These are phyloP conservation scores for Oreochromis tanganicae DNA, from an alignment of 2,113 vertebrate species.

Conservation along the genomic window DNA sequence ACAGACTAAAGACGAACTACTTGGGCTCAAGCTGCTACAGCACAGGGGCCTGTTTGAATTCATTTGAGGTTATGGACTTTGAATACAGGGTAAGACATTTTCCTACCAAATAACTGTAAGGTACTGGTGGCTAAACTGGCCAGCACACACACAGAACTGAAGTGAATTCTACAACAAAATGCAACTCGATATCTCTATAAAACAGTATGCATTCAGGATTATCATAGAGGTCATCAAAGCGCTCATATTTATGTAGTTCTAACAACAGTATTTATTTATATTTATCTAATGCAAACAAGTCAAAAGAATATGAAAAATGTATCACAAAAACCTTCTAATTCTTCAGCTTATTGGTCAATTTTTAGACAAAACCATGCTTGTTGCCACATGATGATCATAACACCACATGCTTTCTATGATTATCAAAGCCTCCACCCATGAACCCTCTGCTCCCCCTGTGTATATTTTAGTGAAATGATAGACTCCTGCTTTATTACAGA, in stretches of 20 bases:
- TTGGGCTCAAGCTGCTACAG: background rate
- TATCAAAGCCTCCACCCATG: background rate
- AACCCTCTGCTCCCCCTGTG: background rate
- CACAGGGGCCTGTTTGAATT: background rate
- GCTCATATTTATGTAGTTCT: background rate
- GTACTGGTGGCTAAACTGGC: background rate
- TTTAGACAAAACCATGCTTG: background rate
- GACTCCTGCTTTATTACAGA: background rate
- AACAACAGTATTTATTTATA: background rate
- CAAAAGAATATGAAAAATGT: background rate
- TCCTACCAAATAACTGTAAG: background rate
- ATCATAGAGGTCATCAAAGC: background rate
- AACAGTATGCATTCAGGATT: background rate
- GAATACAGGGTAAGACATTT: background rate
- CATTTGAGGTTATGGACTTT: background rate
- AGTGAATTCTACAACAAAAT: background rate
- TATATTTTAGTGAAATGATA: background rate
- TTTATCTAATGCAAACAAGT: background rate
- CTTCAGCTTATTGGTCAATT: background rate
- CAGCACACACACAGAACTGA: background rate
- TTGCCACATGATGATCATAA: constrained; percentile 7
- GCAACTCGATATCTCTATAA: background rate
- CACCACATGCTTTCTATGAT: background rate
- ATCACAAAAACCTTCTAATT: background rate
- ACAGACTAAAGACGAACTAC: background rate